phyloP scores from a whole-genome alignment of 2,113 vertebrate genomes.

The Turdus rufiventris region DNA sequence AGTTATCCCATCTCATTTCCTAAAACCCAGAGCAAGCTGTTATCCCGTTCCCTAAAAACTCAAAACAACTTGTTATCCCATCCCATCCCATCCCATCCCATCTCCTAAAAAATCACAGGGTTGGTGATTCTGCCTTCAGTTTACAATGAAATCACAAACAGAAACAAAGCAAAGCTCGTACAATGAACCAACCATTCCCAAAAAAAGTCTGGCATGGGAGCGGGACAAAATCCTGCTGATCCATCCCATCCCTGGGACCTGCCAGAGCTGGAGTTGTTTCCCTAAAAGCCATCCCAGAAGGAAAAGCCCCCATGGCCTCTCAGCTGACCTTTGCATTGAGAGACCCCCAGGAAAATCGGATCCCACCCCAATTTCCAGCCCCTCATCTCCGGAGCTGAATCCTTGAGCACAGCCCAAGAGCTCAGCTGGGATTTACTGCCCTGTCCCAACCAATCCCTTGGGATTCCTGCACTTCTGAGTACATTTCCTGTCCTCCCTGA shows the following conservation, averaged over 20 bases:
- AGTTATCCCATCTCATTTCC: not conserved
- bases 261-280: not conserved
- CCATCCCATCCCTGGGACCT: accelerated
- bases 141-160: accelerated
- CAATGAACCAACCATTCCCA: not conserved
- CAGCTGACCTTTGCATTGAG: not conserved
- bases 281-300: not conserved
- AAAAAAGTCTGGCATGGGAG: not conserved
- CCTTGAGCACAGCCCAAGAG: too few relatives aligned
- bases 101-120: accelerated
- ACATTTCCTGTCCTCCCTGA: not conserved
- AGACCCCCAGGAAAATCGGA: accelerated
- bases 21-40: not conserved
- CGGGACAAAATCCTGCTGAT: accelerated
- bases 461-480: not conserved
- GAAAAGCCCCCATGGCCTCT: accelerated
- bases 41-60: not conserved
- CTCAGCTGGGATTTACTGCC: accelerated
- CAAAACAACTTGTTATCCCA: too few relatives aligned
- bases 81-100: too few relatives aligned
- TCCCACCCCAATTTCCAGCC: not conserved
- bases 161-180: not conserved
- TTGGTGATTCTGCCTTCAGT: accelerated
- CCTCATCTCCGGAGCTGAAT: accelerated
- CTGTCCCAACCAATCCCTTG: not conserved